Base-by-base conservation (phyloP, 2,797 vertebrate genomes). In the Tapirus indicus region DNA sequence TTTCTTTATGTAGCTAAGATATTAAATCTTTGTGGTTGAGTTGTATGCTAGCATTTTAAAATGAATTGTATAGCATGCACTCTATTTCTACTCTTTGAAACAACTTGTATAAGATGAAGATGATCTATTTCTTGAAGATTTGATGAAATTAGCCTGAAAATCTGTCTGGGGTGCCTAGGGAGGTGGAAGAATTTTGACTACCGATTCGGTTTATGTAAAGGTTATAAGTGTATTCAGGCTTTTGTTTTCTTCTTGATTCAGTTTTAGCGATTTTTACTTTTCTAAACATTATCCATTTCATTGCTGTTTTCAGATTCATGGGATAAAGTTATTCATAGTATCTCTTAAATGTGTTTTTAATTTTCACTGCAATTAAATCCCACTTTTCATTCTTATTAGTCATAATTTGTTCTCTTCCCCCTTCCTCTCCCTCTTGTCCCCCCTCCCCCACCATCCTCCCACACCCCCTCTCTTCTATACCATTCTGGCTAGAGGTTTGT, bases 401-500 rank as follows among this genome's bases (percentile, higher is more conserved):
- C 87, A 47, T 27, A 8, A 18, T 6, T 7, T 13, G 2, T 23
- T 71, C 32, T n/a, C 20, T 2, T 56, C 23, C 5, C 9, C 13
- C 17, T 62, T 12, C 16, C 29, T 75, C 32, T n/a, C 18, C 29
- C 3, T 10, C 68, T 0, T 2, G 0, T 9, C 17, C 2, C 2
- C 52, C 69, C 27, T 4, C 20, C 17, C 7, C 5, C 3, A 1
- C 0, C 7, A 16, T 25, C 35, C 41, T 1, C 38, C 17, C 16
- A 2, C 18, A 1, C 32, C 10, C 5, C 14, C 44, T 41, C n/a
- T 38, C 44, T n/a, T 27, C 58, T 38, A 0, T 2, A 14, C 21
- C 49, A 14, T 56, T 35, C 32, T 6, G 58, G n/a, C 62, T 35
- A 1, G 32, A 69, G 4, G 18, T 20, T 74, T 68, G 38, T 17